Percentiles rank a stretch among this genome's conserved stretches.
phyloP scores from a whole-genome alignment of 1,140 invertebrate species.

The Chymomyza costata region DNA sequence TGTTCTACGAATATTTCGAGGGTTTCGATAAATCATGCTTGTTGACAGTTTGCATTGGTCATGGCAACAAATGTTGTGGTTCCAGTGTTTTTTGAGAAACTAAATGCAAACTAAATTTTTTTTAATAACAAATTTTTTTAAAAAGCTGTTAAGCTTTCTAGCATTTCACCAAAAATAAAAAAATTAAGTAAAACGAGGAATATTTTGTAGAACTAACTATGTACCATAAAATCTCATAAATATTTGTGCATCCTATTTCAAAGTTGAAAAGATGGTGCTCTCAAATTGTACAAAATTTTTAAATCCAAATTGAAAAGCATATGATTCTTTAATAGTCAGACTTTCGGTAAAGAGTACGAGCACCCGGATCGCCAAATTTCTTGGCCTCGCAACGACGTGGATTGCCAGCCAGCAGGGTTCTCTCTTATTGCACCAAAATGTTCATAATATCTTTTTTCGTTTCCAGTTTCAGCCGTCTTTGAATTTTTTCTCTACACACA shows the following conservation, averaged over 20 bases:
- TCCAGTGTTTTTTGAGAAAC: too few relatives aligned
- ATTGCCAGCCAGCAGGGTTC: background rate
- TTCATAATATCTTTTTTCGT: background rate
- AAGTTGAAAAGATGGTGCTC: background rate
- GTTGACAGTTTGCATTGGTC: slow-evolving; percentile 40
- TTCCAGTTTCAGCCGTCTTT: background rate
- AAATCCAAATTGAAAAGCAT: too few relatives aligned
- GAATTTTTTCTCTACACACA: background rate
- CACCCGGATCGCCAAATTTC: too few relatives aligned
- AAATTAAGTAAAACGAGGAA: slow-evolving; percentile 15
- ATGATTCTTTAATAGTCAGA: too few relatives aligned
- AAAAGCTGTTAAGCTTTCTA: slow-evolving; percentile 1
- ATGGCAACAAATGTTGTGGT: background rate
- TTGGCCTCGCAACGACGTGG: too few relatives aligned
- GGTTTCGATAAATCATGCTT: slow-evolving; percentile 48
- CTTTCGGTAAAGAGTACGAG: too few relatives aligned
- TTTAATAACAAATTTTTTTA: too few relatives aligned
- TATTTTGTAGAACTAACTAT: background rate
- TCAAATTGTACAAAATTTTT: too few relatives aligned
- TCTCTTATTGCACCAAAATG: background rate
- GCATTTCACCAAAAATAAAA: background rate
- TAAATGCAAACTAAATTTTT: too few relatives aligned
- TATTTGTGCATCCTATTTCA: background rate
- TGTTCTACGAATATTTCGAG: slow-evolving; percentile 4
- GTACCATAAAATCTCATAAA: background rate